These are phyloP conservation scores for Micropterix aruncella DNA, from an alignment of 2,888 invertebrate genomes.

Conservation along the genomic window DNA sequence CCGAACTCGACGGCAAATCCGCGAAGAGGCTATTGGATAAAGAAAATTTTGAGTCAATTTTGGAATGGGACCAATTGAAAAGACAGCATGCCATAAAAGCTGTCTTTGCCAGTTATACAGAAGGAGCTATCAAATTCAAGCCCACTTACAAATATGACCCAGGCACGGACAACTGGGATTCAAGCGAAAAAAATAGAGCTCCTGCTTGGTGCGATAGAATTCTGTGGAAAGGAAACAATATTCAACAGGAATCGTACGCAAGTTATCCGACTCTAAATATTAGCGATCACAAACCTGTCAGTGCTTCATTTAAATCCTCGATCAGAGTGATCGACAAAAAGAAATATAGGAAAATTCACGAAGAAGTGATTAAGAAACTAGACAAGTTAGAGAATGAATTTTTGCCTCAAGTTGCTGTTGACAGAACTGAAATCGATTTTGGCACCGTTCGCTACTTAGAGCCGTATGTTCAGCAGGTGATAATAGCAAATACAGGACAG, in stretches of 20 bases:
- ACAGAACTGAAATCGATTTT: slow-evolving; percentile 77
- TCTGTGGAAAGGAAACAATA: slow-evolving; percentile 76
- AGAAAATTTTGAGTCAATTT: slow-evolving; percentile 43
- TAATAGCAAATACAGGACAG: slow-evolving; percentile 86
- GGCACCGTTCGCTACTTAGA: slow-evolving; percentile 79
- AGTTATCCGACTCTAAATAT: slow-evolving; percentile 74
- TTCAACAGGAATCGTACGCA: slow-evolving; percentile 62
- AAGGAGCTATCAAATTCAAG: slow-evolving; percentile 76
- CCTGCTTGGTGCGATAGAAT: slow-evolving; percentile 99
- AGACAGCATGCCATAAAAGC: slow-evolving; percentile 58
- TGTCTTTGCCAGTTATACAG: slow-evolving; percentile 72
- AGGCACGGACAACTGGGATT: slow-evolving; percentile 89
- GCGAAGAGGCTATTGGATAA: slow-evolving; percentile 55
- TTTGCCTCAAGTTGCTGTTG: slow-evolving; percentile 88
- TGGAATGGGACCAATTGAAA: slow-evolving; percentile 74
- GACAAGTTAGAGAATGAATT: slow-evolving; percentile 96
- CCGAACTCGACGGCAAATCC: slow-evolving; percentile 55
- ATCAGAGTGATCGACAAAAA: slow-evolving; percentile 76
- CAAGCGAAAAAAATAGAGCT: slow-evolving; percentile 88
- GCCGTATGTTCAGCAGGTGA: slow-evolving; percentile 63
- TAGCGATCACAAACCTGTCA: slow-evolving; percentile 98
- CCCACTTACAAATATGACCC: slow-evolving; percentile 98
- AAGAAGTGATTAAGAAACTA: slow-evolving; percentile 89
- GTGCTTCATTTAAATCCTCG: slow-evolving; percentile 66
- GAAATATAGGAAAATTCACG: slow-evolving; percentile 80